Conservation (phyloP, 2,888 invertebrate species). For the Byasa hedistus region DNA sequence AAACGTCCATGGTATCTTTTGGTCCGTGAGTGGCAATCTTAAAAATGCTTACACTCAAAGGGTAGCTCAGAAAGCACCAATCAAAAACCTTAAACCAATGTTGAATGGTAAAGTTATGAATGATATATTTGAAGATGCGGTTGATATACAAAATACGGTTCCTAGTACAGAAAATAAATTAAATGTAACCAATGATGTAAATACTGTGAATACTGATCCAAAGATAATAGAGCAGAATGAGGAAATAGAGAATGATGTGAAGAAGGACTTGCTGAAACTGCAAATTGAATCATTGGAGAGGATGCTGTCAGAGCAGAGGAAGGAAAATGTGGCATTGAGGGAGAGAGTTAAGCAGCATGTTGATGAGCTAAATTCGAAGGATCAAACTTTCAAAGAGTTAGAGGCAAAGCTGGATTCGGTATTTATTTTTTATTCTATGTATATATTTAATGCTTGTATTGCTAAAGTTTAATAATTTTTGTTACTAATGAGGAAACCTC, state of each 20-base stretch:
- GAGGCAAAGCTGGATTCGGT: constrained; percentile 77
- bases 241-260: constrained; percentile 38
- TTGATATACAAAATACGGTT: constrained; percentile 17
- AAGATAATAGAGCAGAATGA: constrained; percentile 19
- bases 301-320: constrained; percentile 61
- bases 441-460: not conserved
- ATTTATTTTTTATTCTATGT: constrained; percentile 35
- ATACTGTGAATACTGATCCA: constrained; percentile 7
- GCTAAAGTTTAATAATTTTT: too few species aligned
- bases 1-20: constrained; percentile 75
- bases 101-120: constrained; percentile 66
- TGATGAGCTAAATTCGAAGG: constrained; percentile 63
- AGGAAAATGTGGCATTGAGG: constrained; percentile 55
- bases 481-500: too few species aligned
- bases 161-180: not conserved
- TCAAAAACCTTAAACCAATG: constrained; percentile 47
- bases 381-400: constrained; percentile 66
- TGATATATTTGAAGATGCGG: constrained; percentile 65
- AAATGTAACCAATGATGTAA: constrained; percentile 27
- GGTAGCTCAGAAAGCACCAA: constrained; percentile 49
- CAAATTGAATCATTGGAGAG: constrained; percentile 67
- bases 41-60: constrained; percentile 69
- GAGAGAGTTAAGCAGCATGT: constrained; percentile 62
- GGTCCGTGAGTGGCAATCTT: constrained; percentile 69
- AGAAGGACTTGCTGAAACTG: constrained; percentile 51